Conservation (phyloP, 2,888 invertebrate genomes). For the Cosmia trapezina region DNA sequence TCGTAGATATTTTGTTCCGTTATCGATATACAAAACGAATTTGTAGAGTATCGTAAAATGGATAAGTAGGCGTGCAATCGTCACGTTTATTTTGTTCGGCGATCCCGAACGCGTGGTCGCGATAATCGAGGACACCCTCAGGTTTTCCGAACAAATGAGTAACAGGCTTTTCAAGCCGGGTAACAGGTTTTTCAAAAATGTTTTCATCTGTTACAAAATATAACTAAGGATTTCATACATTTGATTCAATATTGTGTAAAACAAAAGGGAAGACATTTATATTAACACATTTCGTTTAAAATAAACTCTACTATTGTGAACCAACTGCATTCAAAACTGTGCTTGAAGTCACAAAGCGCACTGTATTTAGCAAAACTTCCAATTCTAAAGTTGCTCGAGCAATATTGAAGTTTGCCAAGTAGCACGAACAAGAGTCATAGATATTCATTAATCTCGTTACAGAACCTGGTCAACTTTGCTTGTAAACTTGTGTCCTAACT, state of each 20-base stretch:
- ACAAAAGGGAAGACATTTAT: not conserved
- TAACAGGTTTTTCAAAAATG: not conserved
- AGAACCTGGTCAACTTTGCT: constrained; percentile 75
- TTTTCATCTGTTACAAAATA: too few species aligned
- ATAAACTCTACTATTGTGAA: constrained; percentile 19
- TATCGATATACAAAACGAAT: too few species aligned
- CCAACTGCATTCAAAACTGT: constrained; percentile 45
- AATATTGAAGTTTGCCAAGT: constrained; percentile 70
- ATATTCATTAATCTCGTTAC: constrained; percentile 80
- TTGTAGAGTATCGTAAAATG: too few species aligned
- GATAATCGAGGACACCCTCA: not conserved
- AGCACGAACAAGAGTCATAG: constrained; percentile 76
- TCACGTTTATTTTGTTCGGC: not conserved
- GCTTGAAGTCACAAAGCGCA: constrained; percentile 53
- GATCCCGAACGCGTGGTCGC: not conserved
- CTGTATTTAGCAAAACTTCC: constrained; percentile 65
- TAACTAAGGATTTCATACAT: not conserved
- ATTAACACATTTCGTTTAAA: not conserved
- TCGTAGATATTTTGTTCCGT: not conserved
- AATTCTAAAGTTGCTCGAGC: constrained; percentile 63
- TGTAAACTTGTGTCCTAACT: constrained; percentile 70
- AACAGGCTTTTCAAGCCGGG: not conserved
- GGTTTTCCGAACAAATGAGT: not conserved
- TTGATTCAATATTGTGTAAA: not conserved
- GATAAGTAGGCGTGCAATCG: not conserved